Conservation (phyloP, 2,797 vertebrate species). For the Fistularia commersonii region DNA sequence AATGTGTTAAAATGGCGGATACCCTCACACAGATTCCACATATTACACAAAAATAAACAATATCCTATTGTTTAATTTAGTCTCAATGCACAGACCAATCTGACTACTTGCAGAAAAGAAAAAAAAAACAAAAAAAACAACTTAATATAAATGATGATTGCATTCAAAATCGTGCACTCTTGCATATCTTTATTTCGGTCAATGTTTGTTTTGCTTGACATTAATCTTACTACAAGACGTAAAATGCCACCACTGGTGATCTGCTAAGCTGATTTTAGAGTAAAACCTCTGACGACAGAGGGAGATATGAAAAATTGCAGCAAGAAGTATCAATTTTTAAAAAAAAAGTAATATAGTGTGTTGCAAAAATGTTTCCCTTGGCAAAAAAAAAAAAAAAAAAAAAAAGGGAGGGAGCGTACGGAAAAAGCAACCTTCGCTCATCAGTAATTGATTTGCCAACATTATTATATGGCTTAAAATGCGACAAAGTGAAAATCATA, state of each 20-base stretch:
- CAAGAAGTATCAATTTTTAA: too few species aligned
- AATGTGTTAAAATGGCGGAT: slow-evolving; percentile 9
- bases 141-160: slow-evolving; percentile 32
- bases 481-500: slow-evolving; percentile 21
- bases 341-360: too few species aligned
- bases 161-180: slow-evolving; percentile 26
- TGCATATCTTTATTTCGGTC: slow-evolving; percentile 24
- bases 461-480: slow-evolving; percentile 7
- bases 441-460: too few species aligned
- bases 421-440: too few species aligned
- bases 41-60: slow-evolving; percentile 31
- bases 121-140: slow-evolving; percentile 25
- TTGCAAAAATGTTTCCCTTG: too few species aligned
- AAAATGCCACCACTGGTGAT: slow-evolving; percentile 53
- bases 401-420: too few species aligned
- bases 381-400: too few species aligned
- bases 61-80: slow-evolving; percentile 33
- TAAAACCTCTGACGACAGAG: too few species aligned
- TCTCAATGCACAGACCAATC: slow-evolving; percentile 15
- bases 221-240: too few species aligned
- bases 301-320: too few species aligned
- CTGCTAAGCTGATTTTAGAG: slow-evolving; percentile 54
- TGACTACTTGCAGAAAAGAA: neutral
- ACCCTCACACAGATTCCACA: slow-evolving; percentile 7
- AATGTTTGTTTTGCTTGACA: neutral